Evolutionary conservation across 2,888 invertebrate species (phyloP).

Genomic region (Heteromyza rotundicornis): DNA sequence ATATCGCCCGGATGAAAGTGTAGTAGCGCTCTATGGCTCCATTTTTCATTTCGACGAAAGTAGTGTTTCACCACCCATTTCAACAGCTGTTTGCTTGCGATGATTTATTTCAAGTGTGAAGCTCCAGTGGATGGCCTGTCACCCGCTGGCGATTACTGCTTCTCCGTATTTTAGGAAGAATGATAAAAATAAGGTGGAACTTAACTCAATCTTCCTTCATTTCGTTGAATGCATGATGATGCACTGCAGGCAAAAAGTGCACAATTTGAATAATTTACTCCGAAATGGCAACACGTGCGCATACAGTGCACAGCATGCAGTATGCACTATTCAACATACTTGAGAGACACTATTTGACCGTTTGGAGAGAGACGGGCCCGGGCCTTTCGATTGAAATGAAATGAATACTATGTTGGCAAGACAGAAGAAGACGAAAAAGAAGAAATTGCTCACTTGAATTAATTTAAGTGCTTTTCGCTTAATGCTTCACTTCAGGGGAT

Average conservation of each 20-base stretch:
- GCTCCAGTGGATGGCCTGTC: no score
- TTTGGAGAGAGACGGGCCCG: no score
- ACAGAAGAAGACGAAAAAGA: background rate
- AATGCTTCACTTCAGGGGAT: background rate
- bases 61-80: background rate
- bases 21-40: background rate
- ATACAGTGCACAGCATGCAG: no score
- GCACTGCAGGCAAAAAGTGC: no score
- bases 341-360: background rate
- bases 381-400: background rate
- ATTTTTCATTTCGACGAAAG: background rate
- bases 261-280: conserved; percentile 3
- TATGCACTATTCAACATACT: no score
- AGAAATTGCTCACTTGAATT: conserved; percentile 7
- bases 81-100: background rate
- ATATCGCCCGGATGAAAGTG: no score
- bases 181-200: no score
- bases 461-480: background rate
- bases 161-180: no score
- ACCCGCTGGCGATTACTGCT: no score
- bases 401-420: background rate
- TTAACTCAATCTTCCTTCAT: no score
- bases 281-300: background rate
- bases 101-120: conserved; percentile 3
- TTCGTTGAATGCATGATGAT: no score